Conservation (phyloP, 2,888 invertebrate genomes). For the Candidula unifasciata region DNA sequence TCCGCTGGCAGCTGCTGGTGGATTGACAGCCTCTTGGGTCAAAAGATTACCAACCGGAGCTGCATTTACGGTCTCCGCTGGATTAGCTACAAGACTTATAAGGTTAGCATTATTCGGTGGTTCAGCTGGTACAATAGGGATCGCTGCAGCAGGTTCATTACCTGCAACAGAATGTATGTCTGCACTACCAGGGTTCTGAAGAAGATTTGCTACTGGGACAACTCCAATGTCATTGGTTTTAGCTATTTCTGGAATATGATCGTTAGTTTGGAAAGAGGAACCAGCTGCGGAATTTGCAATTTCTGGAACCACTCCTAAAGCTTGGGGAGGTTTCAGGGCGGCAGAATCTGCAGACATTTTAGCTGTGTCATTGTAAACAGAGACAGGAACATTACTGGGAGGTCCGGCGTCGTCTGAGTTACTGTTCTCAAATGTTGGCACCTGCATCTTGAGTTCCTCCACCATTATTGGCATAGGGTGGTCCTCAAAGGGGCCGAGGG, state of each 20-base stretch:
- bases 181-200: no score
- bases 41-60: neutral
- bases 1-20: neutral
- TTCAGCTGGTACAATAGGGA: no score
- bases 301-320: neutral
- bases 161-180: no score
- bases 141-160: no score
- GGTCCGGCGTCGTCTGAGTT: neutral
- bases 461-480: slow-evolving; percentile 30
- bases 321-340: neutral
- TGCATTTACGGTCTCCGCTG: neutral
- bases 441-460: slow-evolving; percentile 33
- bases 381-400: neutral
- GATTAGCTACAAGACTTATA: no score
- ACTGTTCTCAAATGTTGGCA: slow-evolving; percentile 28
- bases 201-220: no score
- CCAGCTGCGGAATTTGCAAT: neutral
- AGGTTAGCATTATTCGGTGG: no score
- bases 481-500: slow-evolving; percentile 47
- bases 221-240: no score
- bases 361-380: neutral
- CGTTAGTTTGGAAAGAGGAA: neutral
- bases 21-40: neutral
- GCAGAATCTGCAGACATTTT: neutral
- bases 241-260: neutral